A percentile compares a stretch with the other conserved stretches of the same genome.
Conservation (phyloP, 2,113 vertebrate species). For the Siniperca knerii region DNA sequence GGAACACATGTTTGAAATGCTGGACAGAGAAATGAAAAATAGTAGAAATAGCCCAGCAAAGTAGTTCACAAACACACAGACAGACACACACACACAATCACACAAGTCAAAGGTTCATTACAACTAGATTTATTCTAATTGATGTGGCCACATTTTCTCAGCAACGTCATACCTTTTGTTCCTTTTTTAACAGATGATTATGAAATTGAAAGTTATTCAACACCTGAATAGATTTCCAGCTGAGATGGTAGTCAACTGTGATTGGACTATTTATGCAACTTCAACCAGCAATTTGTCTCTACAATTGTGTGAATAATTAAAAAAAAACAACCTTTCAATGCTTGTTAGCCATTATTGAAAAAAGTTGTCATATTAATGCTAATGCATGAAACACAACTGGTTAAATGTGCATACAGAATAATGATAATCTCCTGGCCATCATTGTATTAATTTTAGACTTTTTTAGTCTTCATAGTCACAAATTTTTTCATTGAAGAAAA, state of each 20-base stretch:
- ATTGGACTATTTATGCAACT: constrained; percentile 49
- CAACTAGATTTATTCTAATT: constrained; percentile 36
- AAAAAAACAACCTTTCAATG: constrained; percentile 16
- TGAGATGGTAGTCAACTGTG: constrained; percentile 30
- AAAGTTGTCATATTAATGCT: not conserved
- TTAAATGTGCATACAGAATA: constrained; percentile 9
- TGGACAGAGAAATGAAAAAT: not conserved
- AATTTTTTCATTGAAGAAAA: not conserved
- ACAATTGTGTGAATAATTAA: constrained; percentile 15
- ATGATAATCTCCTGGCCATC: not conserved
- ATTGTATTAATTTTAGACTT: not conserved
- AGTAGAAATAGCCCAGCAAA: not conserved
- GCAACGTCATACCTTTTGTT: constrained; percentile 31
- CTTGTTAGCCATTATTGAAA: constrained; percentile 22
- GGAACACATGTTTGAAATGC: not conserved
- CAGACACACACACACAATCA: constrained; percentile 5
- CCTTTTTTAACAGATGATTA: constrained; percentile 36
- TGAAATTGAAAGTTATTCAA: constrained; percentile 48
- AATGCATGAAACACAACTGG: not conserved
- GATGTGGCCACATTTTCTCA: constrained; percentile 27
- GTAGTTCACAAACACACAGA: not conserved
- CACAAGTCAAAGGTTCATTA: constrained; percentile 33
- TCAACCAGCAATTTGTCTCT: constrained; percentile 25
- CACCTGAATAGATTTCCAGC: constrained; percentile 38
- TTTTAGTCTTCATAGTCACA: not conserved